Percentiles rank a stretch among this genome's conserved stretches.
phyloP scores from a whole-genome alignment of 2,888 invertebrate species.

The Eulithis testata region DNA sequence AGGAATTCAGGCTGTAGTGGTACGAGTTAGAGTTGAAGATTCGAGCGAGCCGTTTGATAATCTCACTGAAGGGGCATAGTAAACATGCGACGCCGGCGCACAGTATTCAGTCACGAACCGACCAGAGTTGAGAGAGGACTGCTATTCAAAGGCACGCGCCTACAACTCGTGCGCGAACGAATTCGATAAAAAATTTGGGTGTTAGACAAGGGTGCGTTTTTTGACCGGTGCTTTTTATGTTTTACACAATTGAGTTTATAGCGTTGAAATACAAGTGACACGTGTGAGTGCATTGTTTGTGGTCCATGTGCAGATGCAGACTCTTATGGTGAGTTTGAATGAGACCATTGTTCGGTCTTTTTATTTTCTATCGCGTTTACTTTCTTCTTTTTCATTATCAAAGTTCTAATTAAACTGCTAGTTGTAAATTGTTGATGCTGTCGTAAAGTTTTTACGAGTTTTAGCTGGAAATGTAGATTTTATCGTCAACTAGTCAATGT shows the following conservation, averaged over 20 bases:
- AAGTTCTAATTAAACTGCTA: conserved; percentile 72
- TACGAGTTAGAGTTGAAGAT: conserved; percentile 48
- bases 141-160: conserved; percentile 69
- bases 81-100: conserved; percentile 75
- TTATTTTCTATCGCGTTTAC: conserved; percentile 62
- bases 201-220: conserved; percentile 67
- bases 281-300: conserved; percentile 59
- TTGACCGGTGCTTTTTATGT: conserved; percentile 60
- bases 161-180: conserved; percentile 59
- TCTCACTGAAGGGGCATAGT: conserved; percentile 78
- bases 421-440: conserved; percentile 61
- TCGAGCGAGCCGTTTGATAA: conserved; percentile 58
- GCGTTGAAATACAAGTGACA: conserved; percentile 46
- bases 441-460: conserved; percentile 69
- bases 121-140: conserved; percentile 67
- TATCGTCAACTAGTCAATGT: conserved; percentile 53
- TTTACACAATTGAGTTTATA: conserved; percentile 41
- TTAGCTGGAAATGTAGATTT: conserved; percentile 70
- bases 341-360: conserved; percentile 72
- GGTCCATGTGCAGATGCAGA: conserved; percentile 68
- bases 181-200: conserved; percentile 59
- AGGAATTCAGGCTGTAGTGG: conserved; percentile 35
- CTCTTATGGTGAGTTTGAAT: conserved; percentile 78
- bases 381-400: conserved; percentile 70
- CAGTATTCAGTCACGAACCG: conserved; percentile 59